Evolutionary conservation across 2,888 invertebrate species (phyloP), one percentile per base, ranked within the genome.

Genomic region (Sicus ferrugineus): DNA sequence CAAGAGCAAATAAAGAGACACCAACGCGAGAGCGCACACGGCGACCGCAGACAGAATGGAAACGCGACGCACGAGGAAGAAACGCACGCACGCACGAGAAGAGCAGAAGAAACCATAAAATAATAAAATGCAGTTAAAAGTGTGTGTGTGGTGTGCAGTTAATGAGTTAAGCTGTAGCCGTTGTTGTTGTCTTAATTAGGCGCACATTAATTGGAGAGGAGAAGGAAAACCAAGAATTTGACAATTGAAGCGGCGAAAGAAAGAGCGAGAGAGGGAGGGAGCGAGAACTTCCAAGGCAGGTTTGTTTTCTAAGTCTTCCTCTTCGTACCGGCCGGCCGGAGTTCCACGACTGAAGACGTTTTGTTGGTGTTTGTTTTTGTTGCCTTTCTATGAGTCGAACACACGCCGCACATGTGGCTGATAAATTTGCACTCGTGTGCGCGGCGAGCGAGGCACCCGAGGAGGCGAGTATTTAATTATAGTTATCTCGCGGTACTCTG

Each of bases 381-480:
- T n/a, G n/a, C n/a, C n/a, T n/a, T n/a, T n/a, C n/a, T n/a, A n/a
- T n/a, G n/a, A n/a, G n/a, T n/a, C n/a, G n/a, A n/a, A n/a, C n/a
- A n/a, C n/a, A n/a, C n/a, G n/a, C n/a, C n/a, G n/a, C n/a, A n/a
- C n/a, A n/a, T n/a, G n/a, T n/a, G n/a, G n/a, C n/a, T n/a, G n/a
- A n/a, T n/a, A n/a, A n/a, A n/a, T n/a, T n/a, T n/a, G n/a, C n/a
- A n/a, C n/a, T n/a, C n/a, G n/a, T n/a, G n/a, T n/a, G n/a, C n/a
- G n/a, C n/a, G n/a, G n/a, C n/a, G n/a, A n/a, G n/a, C n/a, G n/a
- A n/a, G n/a, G n/a, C n/a, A n/a, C n/a, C n/a, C n/a, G n/a, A n/a
- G n/a, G n/a, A n/a, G n/a, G n/a, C n/a, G n/a, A n/a, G 19, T 34
- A 16, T 62, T 62, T 62, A 62, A 62, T 62, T 46, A 62, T 46